Evolutionary conservation across 2,113 vertebrate genomes (phyloP).

Genomic region (Hemiscyllium ocellatum): DNA sequence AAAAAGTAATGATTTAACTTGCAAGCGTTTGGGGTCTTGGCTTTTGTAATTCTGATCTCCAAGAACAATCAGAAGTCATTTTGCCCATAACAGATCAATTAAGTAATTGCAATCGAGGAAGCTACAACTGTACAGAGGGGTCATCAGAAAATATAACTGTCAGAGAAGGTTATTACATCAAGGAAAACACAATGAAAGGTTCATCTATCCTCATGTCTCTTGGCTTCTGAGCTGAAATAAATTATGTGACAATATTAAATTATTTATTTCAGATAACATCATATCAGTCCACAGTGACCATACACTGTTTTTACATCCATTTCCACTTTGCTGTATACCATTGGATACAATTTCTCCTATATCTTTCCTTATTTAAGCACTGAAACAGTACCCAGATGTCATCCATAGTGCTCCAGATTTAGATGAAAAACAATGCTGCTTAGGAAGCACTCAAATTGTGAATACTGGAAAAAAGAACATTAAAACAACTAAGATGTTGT

Average conservation of each 20-base stretch:
- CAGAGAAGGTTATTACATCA: not conserved
- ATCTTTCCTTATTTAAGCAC: not conserved
- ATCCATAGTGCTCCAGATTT: not conserved
- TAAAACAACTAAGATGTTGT: not conserved
- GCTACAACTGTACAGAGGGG: not conserved
- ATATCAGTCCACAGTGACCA: not conserved
- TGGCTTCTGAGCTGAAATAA: not conserved
- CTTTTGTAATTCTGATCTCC: not conserved
- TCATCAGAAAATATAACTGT: not conserved
- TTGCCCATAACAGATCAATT: not conserved
- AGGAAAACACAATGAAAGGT: not conserved
- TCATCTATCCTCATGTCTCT: not conserved
- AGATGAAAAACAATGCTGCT: not conserved
- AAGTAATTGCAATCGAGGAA: not conserved
- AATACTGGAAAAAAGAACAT: not conserved
- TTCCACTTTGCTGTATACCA: not conserved
- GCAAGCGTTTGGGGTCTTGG: not conserved
- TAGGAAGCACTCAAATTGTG: not conserved
- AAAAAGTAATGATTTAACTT: not conserved
- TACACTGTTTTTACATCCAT: not conserved
- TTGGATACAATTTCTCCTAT: not conserved
- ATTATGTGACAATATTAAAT: not conserved
- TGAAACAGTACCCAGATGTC: not conserved
- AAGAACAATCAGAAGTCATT: not conserved
- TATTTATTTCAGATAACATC: not conserved